A percentile compares a stretch with the other conserved stretches of the same genome.
phyloP scores from a whole-genome alignment of 2,888 invertebrate genomes.

The Eristalis intricaria region DNA sequence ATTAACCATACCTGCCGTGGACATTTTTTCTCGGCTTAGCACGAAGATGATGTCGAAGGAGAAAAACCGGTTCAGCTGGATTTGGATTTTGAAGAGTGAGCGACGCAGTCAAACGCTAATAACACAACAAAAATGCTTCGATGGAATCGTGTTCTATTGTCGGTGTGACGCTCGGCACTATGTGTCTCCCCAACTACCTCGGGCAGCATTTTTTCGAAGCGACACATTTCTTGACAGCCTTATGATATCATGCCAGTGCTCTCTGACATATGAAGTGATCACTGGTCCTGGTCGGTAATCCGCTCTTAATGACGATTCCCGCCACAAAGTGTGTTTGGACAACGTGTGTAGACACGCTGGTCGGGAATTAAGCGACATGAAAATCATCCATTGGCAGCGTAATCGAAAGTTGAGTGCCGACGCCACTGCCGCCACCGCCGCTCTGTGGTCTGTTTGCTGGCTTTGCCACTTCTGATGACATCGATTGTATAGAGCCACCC shows the following conservation, averaged over 20 bases:
- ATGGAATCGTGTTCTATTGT: constrained; percentile 25
- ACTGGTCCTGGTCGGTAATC: constrained; percentile 52
- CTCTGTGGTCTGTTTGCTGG: neutral
- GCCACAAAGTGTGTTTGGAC: constrained; percentile 33
- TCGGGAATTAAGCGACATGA: constrained; percentile 30
- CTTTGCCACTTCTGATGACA: neutral
- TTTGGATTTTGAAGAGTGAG: neutral
- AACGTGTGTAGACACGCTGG: constrained; percentile 22
- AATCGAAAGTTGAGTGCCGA: constrained; percentile 40
- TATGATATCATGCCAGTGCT: constrained; percentile 38
- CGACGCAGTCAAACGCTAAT: neutral
- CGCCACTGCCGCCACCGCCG: too few relatives aligned
- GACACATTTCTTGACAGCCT: constrained; percentile 3
- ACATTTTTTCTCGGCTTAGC: constrained; percentile 16
- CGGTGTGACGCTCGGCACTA: constrained; percentile 1
- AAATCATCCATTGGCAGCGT: constrained; percentile 49
- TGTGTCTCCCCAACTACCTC: neutral
- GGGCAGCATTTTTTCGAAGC: neutral
- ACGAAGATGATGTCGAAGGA: neutral
- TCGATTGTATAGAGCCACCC: neutral
- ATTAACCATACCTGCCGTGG: constrained; percentile 28
- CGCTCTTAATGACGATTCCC: constrained; percentile 40
- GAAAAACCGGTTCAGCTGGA: constrained; percentile 8
- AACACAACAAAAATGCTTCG: constrained; percentile 3
- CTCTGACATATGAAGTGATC: constrained; percentile 10